Evolutionary conservation across 2,888 invertebrate genomes (phyloP).

Genomic region (Leucophenga maculata): DNA sequence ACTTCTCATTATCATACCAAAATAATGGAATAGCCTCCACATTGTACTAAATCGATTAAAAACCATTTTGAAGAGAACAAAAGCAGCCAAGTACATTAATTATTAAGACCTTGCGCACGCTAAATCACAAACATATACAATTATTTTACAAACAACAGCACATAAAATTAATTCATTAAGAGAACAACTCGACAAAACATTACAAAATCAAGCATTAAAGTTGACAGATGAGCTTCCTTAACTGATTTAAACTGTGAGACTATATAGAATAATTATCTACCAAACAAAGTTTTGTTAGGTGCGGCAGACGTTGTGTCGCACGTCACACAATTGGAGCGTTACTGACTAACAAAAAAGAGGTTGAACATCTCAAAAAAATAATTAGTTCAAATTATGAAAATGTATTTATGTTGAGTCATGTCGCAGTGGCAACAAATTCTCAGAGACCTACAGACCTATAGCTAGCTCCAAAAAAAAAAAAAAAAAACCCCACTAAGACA

Average conservation of each 20-base stretch:
- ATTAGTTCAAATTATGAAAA: slow-evolving; percentile 13
- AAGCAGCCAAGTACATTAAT: not conserved
- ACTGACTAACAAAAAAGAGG: not conserved
- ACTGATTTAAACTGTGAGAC: no score
- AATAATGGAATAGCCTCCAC: no score
- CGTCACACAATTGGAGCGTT: slow-evolving; percentile 23
- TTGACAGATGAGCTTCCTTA: no score
- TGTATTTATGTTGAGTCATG: slow-evolving; percentile 15
- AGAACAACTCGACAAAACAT: no score
- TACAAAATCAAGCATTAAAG: no score
- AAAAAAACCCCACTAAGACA: not conserved
- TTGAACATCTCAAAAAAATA: not conserved
- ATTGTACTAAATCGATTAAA: no score
- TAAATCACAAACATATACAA: no score
- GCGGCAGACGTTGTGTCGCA: not conserved
- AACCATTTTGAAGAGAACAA: not conserved
- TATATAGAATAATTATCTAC: no score
- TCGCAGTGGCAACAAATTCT: not conserved
- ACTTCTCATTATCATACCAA: no score
- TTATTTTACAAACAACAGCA: no score
- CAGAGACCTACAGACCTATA: not conserved
- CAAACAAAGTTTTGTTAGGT: not conserved
- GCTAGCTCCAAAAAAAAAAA: not conserved
- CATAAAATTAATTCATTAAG: no score
- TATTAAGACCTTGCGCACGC: no score